phyloP scores from a whole-genome alignment of 2,888 invertebrate species.

The Capitulum mitella region DNA sequence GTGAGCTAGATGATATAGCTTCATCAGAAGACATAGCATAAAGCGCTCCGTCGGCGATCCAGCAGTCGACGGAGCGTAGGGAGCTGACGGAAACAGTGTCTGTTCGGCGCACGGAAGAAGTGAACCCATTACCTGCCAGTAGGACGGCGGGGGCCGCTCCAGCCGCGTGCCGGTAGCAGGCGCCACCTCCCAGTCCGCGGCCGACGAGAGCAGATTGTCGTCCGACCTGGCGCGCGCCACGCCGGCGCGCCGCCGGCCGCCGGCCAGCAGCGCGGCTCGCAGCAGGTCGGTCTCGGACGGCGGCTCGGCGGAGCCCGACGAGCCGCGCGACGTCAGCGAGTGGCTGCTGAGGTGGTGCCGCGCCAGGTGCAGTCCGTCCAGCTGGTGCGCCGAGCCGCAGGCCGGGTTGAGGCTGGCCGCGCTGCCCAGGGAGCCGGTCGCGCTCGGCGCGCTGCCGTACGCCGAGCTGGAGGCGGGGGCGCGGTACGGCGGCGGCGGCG shows the following conservation, averaged over 20 bases:
- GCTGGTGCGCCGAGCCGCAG: not conserved
- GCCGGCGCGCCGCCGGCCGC: constrained; percentile 39
- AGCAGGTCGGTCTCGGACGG: not conserved
- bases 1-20: too few relatives aligned
- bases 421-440: too few relatives aligned
- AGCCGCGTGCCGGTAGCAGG: not conserved
- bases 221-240: constrained; percentile 69
- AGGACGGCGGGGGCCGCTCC: constrained; percentile 33
- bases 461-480: constrained; percentile 60
- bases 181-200: too few relatives aligned
- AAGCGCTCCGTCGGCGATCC: too few relatives aligned
- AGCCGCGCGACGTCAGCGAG: constrained; percentile 4
- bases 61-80: not conserved
- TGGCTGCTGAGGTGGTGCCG: constrained; percentile 1
- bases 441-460: constrained; percentile 73
- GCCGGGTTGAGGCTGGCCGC: too few relatives aligned
- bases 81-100: not conserved
- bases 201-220: constrained; percentile 52
- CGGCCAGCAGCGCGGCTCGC: not conserved
- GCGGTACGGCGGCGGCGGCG: constrained; percentile 51
- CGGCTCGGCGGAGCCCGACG: not conserved
- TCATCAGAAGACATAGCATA: too few relatives aligned
- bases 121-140: constrained; percentile 26
- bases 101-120: too few relatives aligned
- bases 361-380: not conserved